phyloP scores from a whole-genome alignment of 2,888 invertebrate genomes.

The Alsophila aescularia region DNA sequence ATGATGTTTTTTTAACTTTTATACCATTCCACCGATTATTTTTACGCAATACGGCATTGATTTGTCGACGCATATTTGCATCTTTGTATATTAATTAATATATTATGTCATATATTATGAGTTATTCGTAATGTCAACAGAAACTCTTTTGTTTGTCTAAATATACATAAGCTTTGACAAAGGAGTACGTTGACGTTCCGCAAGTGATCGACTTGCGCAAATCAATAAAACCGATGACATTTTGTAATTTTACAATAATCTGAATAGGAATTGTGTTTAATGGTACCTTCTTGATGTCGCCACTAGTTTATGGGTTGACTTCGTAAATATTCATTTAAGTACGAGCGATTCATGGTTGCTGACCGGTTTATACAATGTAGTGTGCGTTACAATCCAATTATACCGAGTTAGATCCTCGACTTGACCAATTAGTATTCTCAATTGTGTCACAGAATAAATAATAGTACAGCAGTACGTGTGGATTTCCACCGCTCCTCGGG shows the following conservation, averaged over 20 bases:
- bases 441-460: too few species aligned
- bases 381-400: too few species aligned
- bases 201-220: conserved; percentile 18
- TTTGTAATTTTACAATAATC: conserved; percentile 11
- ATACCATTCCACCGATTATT: conserved; percentile 48
- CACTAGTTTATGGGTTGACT: neutral
- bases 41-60: conserved; percentile 66
- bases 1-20: conserved; percentile 49
- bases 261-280: conserved; percentile 14
- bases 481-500: too few species aligned
- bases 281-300: neutral
- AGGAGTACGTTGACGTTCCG: conserved; percentile 5
- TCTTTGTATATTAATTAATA: conserved; percentile 54
- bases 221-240: neutral
- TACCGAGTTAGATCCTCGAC: too few species aligned
- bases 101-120: conserved; percentile 34
- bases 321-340: neutral
- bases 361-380: too few species aligned
- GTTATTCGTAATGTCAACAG: conserved; percentile 35
- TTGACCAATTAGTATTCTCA: too few species aligned
- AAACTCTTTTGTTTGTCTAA: conserved; percentile 16
- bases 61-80: conserved; percentile 54
- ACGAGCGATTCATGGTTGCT: too few species aligned
- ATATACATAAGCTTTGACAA: conserved; percentile 3
- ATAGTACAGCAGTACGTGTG: too few species aligned